Base-by-base conservation (phyloP, 2,113 vertebrate species). In the Pseudopodoces humilis region DNA sequence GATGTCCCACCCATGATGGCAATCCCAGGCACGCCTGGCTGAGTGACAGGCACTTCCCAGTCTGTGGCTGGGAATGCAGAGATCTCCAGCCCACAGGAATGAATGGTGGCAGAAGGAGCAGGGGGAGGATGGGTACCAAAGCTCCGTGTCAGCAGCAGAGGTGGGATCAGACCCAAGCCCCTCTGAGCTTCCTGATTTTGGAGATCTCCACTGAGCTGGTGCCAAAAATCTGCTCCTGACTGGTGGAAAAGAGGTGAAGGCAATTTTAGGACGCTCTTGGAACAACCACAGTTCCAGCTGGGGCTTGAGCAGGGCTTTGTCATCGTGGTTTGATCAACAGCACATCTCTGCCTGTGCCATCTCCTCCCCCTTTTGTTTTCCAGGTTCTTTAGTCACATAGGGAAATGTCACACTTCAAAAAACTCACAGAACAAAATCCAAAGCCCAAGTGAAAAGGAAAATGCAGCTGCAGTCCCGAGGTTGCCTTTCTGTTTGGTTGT, bases 301-400 rank as follows among this genome's bases (percentile, higher is more conserved):
- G 71, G 31, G 11, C 11, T 70, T n/a, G 13, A 82, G 74, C 65
- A 18, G 30, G 28, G 86, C 46, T 95, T 88, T 94, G 63, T 85
- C 86, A 67, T 74, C 0, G 0, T 11, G 44, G 62, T 83, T 87
- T 4, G 4, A 83, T 49, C 83, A 72, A 37, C 46, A 72, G 62
- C 47, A 2, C 13, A 2, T 28, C 58, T 16, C 89, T 75, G 67
- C 63, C 92, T 83, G 68, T 53, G 86, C 71, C 71, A 35, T 62
- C 81, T 94, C 93, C 93, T 94, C 80, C 72, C 16, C 8, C 7
- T 81, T 81, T 70, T 89, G 88, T 91, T 94, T 94, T 70, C 24
- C 46, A 86, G 77, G 68, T 50, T 92, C 50, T 86, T 83, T 77
- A 77, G 63, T 95, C 72, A 71, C 56, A 18, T 0, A 72, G 64